Conservation (phyloP, 2,113 vertebrate genomes). For the Castor canadensis region DNA sequence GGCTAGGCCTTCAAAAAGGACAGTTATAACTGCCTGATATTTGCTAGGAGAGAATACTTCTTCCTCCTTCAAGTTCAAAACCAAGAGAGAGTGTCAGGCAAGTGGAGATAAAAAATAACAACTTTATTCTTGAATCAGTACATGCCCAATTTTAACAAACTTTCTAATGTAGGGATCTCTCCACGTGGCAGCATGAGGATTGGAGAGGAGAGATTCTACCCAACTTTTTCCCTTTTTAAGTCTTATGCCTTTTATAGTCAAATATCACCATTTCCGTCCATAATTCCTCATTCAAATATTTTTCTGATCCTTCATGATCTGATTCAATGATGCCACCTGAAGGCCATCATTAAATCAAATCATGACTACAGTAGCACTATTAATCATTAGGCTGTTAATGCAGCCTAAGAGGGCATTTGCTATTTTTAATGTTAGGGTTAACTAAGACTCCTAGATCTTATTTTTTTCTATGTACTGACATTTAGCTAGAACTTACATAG, state of each 20-base stretch:
- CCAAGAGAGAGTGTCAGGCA: not conserved
- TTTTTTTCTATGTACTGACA: not conserved
- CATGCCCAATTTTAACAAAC: not conserved
- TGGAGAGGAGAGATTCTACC: not conserved
- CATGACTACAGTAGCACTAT: not conserved
- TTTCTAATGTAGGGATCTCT: not conserved
- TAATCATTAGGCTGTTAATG: not conserved
- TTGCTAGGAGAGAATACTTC: not conserved
- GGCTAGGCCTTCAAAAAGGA: not conserved
- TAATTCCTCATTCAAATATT: constrained; percentile 12
- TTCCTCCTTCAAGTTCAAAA: not conserved
- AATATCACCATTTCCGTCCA: not conserved
- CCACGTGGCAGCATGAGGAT: not conserved
- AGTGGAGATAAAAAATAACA: not conserved
- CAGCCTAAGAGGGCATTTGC: not conserved
- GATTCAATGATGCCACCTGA: not conserved
- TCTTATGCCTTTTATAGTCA: not conserved
- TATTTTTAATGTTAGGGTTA: not conserved
- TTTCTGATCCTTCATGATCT: not conserved
- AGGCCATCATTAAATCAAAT: not conserved
- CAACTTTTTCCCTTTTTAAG: not conserved
- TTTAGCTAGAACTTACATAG: not conserved
- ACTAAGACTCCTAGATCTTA: not conserved
- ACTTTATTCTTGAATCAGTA: constrained; percentile 19
- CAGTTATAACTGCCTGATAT: not conserved